Percentiles rank a stretch among this genome's conserved stretches.
Conservation (phyloP, 1,140 invertebrate species). For the Polypedilum vanderplanki region DNA sequence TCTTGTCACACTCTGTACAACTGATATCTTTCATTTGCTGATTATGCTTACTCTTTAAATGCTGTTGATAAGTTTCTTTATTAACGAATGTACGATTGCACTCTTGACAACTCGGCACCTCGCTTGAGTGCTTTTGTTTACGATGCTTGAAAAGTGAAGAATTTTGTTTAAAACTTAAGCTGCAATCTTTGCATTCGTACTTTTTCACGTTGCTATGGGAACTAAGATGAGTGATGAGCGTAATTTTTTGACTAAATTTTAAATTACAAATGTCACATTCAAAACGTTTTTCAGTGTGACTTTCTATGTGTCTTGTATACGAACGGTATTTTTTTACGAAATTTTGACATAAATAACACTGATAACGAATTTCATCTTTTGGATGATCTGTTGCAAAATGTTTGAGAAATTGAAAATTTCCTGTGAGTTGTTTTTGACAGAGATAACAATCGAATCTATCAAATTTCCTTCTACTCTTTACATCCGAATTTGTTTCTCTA, state of each 20-base stretch:
- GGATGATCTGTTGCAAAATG: not conserved
- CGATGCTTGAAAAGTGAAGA: slow-evolving; percentile 8
- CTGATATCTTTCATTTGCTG: not conserved
- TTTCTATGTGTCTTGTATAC: not conserved
- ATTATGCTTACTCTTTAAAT: not conserved
- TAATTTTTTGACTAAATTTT: slow-evolving; percentile 6
- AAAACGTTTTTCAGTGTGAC: slow-evolving; percentile 1
- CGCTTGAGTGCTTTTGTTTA: not conserved
- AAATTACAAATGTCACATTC: not conserved
- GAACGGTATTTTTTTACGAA: slow-evolving; percentile 11
- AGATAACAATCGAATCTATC: slow-evolving; percentile 16
- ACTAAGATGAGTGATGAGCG: not conserved
- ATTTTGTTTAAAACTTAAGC: not conserved
- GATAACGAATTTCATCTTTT: not conserved
- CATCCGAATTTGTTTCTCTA: not conserved
- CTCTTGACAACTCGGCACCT: not conserved
- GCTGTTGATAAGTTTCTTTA: not conserved
- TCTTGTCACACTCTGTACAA: not conserved
- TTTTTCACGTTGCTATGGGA: not conserved
- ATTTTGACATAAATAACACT: not conserved
- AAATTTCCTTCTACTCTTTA: not conserved
- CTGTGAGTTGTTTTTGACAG: not conserved
- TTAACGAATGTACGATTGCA: not conserved
- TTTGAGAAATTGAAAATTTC: not conserved
- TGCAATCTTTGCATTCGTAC: not conserved